These are phyloP conservation scores for Pyrocephalus nanus DNA, from an alignment of 2,797 vertebrate species.

Conservation along the genomic window DNA sequence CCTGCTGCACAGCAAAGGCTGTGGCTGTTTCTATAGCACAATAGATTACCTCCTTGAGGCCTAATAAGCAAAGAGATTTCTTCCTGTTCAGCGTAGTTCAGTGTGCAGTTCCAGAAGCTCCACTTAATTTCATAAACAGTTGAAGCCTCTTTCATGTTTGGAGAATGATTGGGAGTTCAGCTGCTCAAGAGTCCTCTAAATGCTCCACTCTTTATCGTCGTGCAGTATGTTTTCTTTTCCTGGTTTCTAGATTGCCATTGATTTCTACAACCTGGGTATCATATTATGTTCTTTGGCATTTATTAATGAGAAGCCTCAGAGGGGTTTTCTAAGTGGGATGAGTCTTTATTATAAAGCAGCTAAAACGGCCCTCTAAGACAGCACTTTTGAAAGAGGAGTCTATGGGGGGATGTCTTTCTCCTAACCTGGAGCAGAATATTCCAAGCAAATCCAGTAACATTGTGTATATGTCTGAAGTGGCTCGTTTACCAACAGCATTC, in stretches of 20 bases:
- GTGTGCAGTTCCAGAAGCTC: constrained; percentile 15
- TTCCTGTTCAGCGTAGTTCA: constrained; percentile 17
- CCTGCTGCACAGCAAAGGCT: not conserved
- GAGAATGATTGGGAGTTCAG: not conserved
- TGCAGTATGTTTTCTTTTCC: constrained; percentile 10
- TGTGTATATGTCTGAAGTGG: not conserved
- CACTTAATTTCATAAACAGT: constrained; percentile 29
- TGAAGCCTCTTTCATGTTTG: not conserved
- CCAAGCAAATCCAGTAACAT: not conserved
- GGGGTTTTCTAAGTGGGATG: not conserved
- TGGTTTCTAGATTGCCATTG: not conserved
- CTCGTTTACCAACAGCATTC: not conserved
- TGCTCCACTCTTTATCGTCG: not conserved
- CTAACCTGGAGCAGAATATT: constrained; percentile 3
- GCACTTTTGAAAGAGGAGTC: not conserved
- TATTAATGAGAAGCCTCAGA: constrained; percentile 4
- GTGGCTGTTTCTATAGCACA: not conserved
- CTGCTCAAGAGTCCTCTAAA: constrained; percentile 11
- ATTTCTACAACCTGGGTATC: not conserved
- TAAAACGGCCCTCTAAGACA: not conserved
- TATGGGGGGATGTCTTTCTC: not conserved
- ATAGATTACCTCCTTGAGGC: not conserved
- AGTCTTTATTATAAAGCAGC: not conserved
- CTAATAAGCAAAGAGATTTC: constrained; percentile 31
- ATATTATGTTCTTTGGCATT: not conserved